phyloP scores from a whole-genome alignment of 2,113 vertebrate species.

The Chloroceryle aenea region DNA sequence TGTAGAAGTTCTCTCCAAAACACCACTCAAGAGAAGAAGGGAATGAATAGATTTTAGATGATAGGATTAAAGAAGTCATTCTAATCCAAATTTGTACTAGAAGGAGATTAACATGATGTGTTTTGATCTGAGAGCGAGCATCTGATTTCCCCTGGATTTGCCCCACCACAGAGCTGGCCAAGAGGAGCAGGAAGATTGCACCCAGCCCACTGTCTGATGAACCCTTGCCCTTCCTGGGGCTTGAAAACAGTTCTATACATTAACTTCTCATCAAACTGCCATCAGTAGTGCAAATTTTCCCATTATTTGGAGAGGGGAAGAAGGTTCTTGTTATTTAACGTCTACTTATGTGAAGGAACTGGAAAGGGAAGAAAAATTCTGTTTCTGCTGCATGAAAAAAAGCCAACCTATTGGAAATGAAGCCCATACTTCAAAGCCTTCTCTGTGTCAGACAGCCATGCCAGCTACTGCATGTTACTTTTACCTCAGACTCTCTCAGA shows the following conservation, averaged over 20 bases:
- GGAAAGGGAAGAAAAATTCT: background rate
- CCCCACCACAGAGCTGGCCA: background rate
- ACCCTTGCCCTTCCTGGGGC: background rate
- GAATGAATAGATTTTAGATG: background rate
- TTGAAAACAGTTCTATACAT: fast-evolving
- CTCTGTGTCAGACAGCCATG: background rate
- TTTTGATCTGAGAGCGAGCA: background rate
- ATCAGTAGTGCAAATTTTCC: background rate
- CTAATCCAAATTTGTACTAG: background rate
- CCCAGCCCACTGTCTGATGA: background rate
- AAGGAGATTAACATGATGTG: background rate
- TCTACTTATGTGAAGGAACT: background rate
- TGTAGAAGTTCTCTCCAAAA: background rate
- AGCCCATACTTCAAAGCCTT: background rate
- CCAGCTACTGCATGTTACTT: background rate
- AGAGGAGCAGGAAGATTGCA: background rate
- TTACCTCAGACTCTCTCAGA: background rate
- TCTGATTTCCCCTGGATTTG: background rate
- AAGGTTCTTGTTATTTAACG: background rate
- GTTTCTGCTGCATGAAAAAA: background rate
- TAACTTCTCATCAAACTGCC: background rate
- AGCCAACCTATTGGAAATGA: background rate
- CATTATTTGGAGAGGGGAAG: background rate
- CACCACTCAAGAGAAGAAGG: background rate
- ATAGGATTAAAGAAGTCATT: background rate